Evolutionary conservation across 2,113 vertebrate species (phyloP).

Genomic region (Channa maculata): DNA sequence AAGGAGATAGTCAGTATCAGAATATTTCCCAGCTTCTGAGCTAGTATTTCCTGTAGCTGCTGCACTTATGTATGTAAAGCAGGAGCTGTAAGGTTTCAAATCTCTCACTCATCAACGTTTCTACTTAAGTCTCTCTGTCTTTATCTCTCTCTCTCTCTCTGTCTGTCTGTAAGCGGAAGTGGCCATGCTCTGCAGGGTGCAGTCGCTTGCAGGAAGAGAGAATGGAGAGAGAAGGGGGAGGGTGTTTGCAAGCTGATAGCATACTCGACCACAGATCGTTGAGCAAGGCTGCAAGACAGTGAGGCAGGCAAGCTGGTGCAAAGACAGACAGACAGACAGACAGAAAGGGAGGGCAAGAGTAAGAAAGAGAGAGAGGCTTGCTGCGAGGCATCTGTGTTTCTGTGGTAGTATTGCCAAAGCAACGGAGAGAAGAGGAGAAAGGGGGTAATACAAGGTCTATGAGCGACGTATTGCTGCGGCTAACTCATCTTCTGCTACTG

Average conservation of each 20-base stretch:
- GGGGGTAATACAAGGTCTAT: slow-evolving; percentile 10
- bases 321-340: slow-evolving; percentile 47
- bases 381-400: slow-evolving; percentile 61
- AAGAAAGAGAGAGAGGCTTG: slow-evolving; percentile 53
- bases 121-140: slow-evolving; percentile 43
- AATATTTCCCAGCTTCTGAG: slow-evolving; percentile 43
- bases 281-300: slow-evolving; percentile 71
- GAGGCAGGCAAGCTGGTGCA: slow-evolving; percentile 52
- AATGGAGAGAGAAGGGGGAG: slow-evolving; percentile 64
- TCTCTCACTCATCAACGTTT: slow-evolving; percentile 57
- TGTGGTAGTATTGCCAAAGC: slow-evolving; percentile 47
- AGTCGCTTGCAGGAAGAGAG: slow-evolving; percentile 84
- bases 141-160: slow-evolving; percentile 29
- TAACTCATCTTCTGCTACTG: slow-evolving; percentile 28
- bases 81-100: slow-evolving; percentile 43
- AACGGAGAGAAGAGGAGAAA: slow-evolving; percentile 39
- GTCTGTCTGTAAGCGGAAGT: slow-evolving; percentile 88
- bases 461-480: slow-evolving; percentile 31
- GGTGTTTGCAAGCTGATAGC: slow-evolving; percentile 78
- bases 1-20: slow-evolving; percentile 6
- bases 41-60: slow-evolving; percentile 51
- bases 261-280: slow-evolving; percentile 79
- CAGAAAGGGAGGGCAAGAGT: slow-evolving; percentile 25
- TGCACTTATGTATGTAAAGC: slow-evolving; percentile 52
- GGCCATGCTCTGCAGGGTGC: slow-evolving; percentile 75